Evolutionary conservation across 2,113 vertebrate genomes (phyloP).

Genomic region (Macquaria australasica): DNA sequence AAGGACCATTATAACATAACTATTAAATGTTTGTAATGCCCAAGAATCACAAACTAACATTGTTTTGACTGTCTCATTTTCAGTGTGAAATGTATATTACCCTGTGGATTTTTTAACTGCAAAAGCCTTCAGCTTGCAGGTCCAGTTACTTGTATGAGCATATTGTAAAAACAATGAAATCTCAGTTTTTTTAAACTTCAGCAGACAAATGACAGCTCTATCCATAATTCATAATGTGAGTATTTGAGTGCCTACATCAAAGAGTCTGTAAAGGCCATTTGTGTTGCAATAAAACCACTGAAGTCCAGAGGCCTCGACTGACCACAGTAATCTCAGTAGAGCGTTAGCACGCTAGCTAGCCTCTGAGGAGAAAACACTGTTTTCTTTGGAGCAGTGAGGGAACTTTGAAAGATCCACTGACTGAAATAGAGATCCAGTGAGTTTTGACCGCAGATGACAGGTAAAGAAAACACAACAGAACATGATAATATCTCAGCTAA

Average conservation of each 20-base stretch:
- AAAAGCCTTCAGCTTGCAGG: neutral
- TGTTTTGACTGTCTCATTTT: conserved; percentile 1
- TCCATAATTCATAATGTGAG: conserved; percentile 31
- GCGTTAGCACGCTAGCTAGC: conserved; percentile 20
- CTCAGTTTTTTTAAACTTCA: neutral
- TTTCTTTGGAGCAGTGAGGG: conserved; percentile 54
- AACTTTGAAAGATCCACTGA: neutral
- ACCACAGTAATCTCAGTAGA: conserved; percentile 36
- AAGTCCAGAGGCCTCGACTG: conserved; percentile 14
- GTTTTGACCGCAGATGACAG: conserved; percentile 9
- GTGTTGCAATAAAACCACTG: conserved; percentile 26
- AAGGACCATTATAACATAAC: too few relatives aligned
- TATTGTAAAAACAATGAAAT: conserved; percentile 30
- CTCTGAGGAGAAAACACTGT: conserved; percentile 38
- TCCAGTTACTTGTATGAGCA: neutral
- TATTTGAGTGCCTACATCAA: conserved; percentile 24
- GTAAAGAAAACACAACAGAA: conserved; percentile 5
- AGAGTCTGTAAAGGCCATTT: conserved; percentile 8
- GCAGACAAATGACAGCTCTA: conserved; percentile 8
- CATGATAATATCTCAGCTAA: conserved; percentile 27
- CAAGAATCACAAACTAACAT: neutral
- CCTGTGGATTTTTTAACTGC: neutral
- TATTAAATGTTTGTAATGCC: neutral
- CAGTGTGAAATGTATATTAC: neutral
- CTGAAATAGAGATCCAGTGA: conserved; percentile 16